Percentiles rank a stretch among this genome's conserved stretches.
phyloP scores from a whole-genome alignment of 1,140 invertebrate species.

The Lerema accius region DNA sequence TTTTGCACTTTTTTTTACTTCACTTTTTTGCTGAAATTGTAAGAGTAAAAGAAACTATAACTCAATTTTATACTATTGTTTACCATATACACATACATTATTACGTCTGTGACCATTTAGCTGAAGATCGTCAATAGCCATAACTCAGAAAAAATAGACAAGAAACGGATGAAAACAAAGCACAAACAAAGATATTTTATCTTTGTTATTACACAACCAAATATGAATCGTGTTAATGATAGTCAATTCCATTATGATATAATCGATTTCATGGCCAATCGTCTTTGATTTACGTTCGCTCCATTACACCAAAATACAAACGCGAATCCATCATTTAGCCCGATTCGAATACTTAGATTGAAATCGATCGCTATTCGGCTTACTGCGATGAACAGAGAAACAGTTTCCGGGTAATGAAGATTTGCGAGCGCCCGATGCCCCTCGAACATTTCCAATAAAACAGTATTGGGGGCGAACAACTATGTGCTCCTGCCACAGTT shows the following conservation, averaged over 20 bases:
- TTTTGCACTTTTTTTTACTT: no score
- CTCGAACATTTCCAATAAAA: constrained; percentile 12
- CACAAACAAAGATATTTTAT: no score
- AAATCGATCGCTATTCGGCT: constrained; percentile 17
- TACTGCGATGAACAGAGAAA: constrained; percentile 21
- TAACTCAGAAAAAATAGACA: no score
- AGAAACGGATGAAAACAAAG: no score
- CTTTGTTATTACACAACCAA: no score
- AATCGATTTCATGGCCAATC: neutral
- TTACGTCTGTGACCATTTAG: no score
- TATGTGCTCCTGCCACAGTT: neutral
- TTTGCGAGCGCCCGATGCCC: constrained; percentile 6
- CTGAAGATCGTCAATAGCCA: no score
- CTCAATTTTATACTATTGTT: no score
- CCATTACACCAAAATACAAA: neutral
- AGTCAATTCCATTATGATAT: neutral
- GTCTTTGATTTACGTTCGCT: neutral
- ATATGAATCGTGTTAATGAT: neutral
- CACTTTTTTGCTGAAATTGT: no score
- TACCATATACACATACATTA: no score
- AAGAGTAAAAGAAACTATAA: no score
- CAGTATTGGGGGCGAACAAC: constrained; percentile 2
- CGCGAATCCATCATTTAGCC: neutral
- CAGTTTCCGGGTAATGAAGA: constrained; percentile 25
- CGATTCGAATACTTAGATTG: neutral